phyloP scores from a whole-genome alignment of 2,113 vertebrate genomes.

The Notarius quadriscutis region DNA sequence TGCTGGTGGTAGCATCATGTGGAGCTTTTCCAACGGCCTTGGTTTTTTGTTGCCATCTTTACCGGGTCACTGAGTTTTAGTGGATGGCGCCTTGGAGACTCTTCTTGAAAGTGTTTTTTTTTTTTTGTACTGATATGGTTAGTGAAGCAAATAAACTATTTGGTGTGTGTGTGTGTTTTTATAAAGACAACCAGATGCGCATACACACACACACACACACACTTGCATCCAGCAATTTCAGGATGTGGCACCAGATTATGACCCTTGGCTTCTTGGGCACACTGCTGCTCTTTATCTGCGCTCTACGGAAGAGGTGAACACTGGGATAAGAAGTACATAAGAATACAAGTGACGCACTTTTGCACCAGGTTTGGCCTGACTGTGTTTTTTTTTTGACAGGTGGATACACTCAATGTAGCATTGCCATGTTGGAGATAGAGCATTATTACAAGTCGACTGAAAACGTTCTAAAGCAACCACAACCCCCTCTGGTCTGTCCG shows the following conservation, averaged over 20 bases:
- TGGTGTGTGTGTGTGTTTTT: not conserved
- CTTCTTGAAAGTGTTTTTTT: not conserved
- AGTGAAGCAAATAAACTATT: slow-evolving; percentile 1
- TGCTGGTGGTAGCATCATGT: not conserved
- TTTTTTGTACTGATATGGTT: not conserved
- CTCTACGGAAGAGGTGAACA: slow-evolving; percentile 62
- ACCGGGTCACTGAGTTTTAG: not conserved
- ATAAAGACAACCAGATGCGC: not conserved
- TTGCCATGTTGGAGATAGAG: slow-evolving; percentile 66
- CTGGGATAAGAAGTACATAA: slow-evolving; percentile 46
- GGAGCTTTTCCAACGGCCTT: not conserved
- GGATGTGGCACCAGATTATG: slow-evolving; percentile 51
- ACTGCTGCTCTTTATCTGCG: slow-evolving; percentile 50
- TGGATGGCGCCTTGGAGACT: too few species aligned
- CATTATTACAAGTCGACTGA: slow-evolving; percentile 58
- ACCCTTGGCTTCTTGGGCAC: slow-evolving; percentile 43
- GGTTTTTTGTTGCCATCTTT: not conserved
- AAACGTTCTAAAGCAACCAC: slow-evolving; percentile 14
- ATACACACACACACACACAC: not conserved
- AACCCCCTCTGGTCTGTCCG: slow-evolving; percentile 5
- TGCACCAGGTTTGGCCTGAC: slow-evolving; percentile 81
- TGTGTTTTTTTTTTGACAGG: slow-evolving; percentile 68
- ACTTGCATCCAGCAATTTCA: slow-evolving; percentile 34
- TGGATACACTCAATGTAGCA: slow-evolving; percentile 85
- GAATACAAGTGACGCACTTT: slow-evolving; percentile 77